Evolutionary conservation across 2,797 vertebrate genomes (phyloP).

Genomic region (Myotis myotis): DNA sequence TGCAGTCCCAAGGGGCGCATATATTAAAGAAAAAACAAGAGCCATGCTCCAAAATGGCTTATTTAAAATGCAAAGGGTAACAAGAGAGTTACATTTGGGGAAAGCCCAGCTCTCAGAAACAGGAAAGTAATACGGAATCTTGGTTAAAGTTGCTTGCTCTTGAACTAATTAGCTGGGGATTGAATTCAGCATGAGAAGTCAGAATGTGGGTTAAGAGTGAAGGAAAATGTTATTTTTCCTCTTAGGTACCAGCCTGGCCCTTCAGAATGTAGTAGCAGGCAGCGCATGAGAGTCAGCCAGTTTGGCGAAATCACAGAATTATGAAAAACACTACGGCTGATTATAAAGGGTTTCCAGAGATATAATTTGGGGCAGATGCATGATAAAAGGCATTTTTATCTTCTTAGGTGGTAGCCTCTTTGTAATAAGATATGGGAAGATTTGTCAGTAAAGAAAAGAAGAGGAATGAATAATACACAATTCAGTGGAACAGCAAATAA

Average conservation of each 20-base stretch:
- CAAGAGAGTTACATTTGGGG: slow-evolving; percentile 64
- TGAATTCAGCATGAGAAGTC: slow-evolving; percentile 67
- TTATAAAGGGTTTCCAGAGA: slow-evolving; percentile 54
- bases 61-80: slow-evolving; percentile 77
- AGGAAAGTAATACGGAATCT: slow-evolving; percentile 66
- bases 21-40: slow-evolving; percentile 72
- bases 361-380: slow-evolving; percentile 60
- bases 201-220: slow-evolving; percentile 63
- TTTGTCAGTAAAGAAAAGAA: slow-evolving; percentile 53
- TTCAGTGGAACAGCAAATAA: slow-evolving; percentile 64
- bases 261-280: slow-evolving; percentile 59
- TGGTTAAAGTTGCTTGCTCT: slow-evolving; percentile 72
- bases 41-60: slow-evolving; percentile 64
- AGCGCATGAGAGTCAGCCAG: slow-evolving; percentile 19
- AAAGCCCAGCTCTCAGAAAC: slow-evolving; percentile 70
- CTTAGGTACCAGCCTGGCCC: slow-evolving; percentile 55
- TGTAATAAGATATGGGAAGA: slow-evolving; percentile 58
- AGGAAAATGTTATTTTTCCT: slow-evolving; percentile 68
- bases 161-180: slow-evolving; percentile 71
- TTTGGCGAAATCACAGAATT: slow-evolving; percentile 49
- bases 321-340: slow-evolving; percentile 22
- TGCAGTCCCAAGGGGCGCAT: slow-evolving; percentile 62
- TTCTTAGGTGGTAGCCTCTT: slow-evolving; percentile 57
- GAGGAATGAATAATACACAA: slow-evolving; percentile 56
- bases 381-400: slow-evolving; percentile 61